Base-by-base conservation (phyloP, 1,140 invertebrate genomes). In the Sinella curviseta region DNA sequence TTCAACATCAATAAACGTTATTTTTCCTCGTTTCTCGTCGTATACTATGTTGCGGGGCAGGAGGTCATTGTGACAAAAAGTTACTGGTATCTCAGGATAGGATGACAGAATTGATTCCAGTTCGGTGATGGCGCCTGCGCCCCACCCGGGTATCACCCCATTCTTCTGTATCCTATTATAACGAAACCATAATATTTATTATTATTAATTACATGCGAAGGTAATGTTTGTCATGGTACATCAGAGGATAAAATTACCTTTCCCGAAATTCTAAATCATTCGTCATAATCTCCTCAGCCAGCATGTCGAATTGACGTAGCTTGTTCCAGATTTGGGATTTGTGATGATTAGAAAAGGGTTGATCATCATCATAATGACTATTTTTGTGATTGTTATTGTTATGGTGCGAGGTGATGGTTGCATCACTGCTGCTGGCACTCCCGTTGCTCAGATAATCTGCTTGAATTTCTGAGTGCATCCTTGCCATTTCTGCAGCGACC, bases 1-100 rank as follows among this genome's bases (percentile, higher is more conserved):
- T 54, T 75, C 74, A 97, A 87, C 95, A 88, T 99, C 97, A 84
- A 99, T 99, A 86, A 99, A 99, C 31, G 91, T 92, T 3, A 98
- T 92, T 75, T 83, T 83, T 83, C 91, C 89, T 84, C 91, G 89
- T 79, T 90, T 88, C 85, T 92, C 86, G 85, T 94, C 91, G 85
- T 93, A 93, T 74, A 99, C 91, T 79, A 99, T 92, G 88, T 99
- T 99, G 84, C 92, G 94, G 80, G 98, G 89, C 82, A 99, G 89
- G 78, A 99, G 90, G 90, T 99, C 98, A 89, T 99, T 99, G 89
- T 99, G 98, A 86, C 94, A 93, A 88, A 98, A 97, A 30, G 98
- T 97, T 80, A 97, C 87, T n/a, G 94, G 93, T 88, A 91, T 94
- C 79, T 91, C 86, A 20, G 92, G 85, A 60, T 12, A 60, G 82